Conservation (phyloP, 2,113 vertebrate species). For the Beaufortia kweichowensis region DNA sequence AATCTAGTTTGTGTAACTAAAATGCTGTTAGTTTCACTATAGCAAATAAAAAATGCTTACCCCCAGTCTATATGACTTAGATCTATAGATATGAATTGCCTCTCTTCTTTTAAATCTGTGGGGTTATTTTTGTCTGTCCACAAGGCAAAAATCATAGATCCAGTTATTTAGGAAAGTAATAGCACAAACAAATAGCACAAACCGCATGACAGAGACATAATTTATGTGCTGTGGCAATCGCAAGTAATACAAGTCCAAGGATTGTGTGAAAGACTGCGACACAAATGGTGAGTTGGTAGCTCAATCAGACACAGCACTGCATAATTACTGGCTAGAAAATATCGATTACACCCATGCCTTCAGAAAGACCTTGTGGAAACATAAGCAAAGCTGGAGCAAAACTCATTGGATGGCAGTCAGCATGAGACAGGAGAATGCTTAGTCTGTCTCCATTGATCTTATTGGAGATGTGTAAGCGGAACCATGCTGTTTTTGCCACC, state of each 20-base stretch:
- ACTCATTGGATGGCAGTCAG: slow-evolving; percentile 6
- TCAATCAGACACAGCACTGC: not conserved
- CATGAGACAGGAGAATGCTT: not conserved
- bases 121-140: too few relatives aligned
- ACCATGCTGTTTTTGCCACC: not conserved
- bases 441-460: not conserved
- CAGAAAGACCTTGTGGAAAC: not conserved
- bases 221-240: not conserved
- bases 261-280: not conserved
- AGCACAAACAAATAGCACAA: not conserved
- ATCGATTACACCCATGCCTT: not conserved
- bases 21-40: too few relatives aligned
- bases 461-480: not conserved
- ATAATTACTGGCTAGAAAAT: not conserved
- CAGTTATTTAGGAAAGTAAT: not conserved
- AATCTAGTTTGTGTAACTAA: too few relatives aligned
- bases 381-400: not conserved
- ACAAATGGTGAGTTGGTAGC: not conserved
- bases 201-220: too few relatives aligned
- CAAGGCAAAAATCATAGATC: too few relatives aligned
- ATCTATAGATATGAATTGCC: too few relatives aligned
- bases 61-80: too few relatives aligned
- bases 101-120: too few relatives aligned
- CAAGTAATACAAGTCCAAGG: not conserved
- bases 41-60: too few relatives aligned